phyloP scores from a whole-genome alignment of 2,888 invertebrate genomes.

The Lasioglossum pauxillum region DNA sequence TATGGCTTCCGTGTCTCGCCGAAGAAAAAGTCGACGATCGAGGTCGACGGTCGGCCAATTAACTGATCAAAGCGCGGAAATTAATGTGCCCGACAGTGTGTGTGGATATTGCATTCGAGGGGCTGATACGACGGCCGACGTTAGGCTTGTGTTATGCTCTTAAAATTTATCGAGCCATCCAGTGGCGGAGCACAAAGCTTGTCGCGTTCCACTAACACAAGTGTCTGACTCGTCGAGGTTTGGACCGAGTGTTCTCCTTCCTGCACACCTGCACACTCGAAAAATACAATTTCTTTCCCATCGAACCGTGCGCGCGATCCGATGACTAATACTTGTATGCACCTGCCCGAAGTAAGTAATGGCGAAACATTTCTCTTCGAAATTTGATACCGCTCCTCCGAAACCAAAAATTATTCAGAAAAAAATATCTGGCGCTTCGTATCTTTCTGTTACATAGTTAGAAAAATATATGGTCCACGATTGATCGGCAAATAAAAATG shows the following conservation, averaged over 20 bases:
- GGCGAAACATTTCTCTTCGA: neutral
- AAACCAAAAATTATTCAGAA: neutral
- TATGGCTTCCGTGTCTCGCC: neutral
- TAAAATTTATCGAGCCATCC: slow-evolving; percentile 40
- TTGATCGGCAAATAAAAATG: too few relatives aligned
- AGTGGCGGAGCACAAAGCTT: slow-evolving; percentile 34
- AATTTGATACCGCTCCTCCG: neutral
- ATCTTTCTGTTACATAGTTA: neutral
- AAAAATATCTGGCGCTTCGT: neutral
- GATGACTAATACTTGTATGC: neutral
- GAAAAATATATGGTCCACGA: neutral
- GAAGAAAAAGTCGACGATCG: neutral
- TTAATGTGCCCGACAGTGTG: slow-evolving; percentile 15
- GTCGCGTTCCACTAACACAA: slow-evolving; percentile 25
- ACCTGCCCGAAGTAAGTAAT: neutral
- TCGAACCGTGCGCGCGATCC: neutral
- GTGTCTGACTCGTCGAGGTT: slow-evolving; percentile 17
- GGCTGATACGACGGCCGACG: slow-evolving; percentile 7
- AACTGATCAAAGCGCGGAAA: slow-evolving; percentile 27
- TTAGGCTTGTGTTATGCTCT: slow-evolving; percentile 23
- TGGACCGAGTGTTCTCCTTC: slow-evolving; percentile 16
- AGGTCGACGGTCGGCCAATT: slow-evolving; percentile 29
- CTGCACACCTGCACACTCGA: neutral
- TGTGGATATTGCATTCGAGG: neutral
- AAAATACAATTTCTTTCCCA: slow-evolving; percentile 18